Conservation (phyloP, 2,797 vertebrate genomes). For the Parotocinclus haroldoi region DNA sequence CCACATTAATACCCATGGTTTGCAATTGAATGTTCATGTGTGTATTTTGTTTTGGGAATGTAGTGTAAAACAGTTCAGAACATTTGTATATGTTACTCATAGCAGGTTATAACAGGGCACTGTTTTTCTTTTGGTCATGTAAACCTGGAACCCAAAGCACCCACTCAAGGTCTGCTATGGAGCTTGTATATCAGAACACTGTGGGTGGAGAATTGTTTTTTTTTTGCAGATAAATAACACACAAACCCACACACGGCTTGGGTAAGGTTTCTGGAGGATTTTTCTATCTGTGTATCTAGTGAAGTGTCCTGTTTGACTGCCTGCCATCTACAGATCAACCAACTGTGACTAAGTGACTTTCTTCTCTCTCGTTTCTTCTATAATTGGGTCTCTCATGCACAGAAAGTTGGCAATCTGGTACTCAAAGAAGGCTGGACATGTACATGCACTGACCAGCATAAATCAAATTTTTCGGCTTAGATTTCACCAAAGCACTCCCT, state of each 20-base stretch:
- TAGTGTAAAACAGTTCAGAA: too few species aligned
- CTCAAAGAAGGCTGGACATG: slow-evolving; percentile 62
- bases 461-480: neutral
- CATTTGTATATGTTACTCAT: too few species aligned
- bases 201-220: neutral
- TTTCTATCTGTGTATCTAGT: slow-evolving; percentile 6
- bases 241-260: slow-evolving; percentile 1
- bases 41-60: too few species aligned
- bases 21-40: too few species aligned
- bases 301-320: slow-evolving; percentile 29
- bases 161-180: neutral
- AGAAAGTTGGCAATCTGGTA: slow-evolving; percentile 59
- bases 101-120: too few species aligned
- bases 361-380: slow-evolving; percentile 59
- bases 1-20: too few species aligned
- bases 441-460: slow-evolving; percentile 34
- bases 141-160: neutral
- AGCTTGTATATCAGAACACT: slow-evolving; percentile 4
- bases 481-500: slow-evolving; percentile 27
- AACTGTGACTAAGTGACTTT: slow-evolving; percentile 69
- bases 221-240: slow-evolving; percentile 1
- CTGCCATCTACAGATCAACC: slow-evolving; percentile 56
- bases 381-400: slow-evolving; percentile 71
- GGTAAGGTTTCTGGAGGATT: slow-evolving; percentile 5
- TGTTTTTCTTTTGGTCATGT: too few species aligned